A percentile compares a stretch with the other conserved stretches of the same genome.
phyloP scores from a whole-genome alignment of 2,888 invertebrate species.

The Neoaliturus tenellus region DNA sequence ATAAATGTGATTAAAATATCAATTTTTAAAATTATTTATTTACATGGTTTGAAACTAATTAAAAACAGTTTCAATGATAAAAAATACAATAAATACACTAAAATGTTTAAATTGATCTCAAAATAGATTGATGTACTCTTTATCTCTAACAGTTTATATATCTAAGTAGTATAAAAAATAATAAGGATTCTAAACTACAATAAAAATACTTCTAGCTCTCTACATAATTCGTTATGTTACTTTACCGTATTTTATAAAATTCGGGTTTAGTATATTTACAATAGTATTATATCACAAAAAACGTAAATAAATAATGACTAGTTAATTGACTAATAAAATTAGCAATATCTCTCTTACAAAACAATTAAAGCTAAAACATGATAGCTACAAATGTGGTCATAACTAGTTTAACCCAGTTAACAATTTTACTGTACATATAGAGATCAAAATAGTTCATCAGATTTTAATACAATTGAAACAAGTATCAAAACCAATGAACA shows the following conservation, averaged over 20 bases:
- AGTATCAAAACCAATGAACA: no score
- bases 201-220: background rate
- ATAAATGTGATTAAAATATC: background rate
- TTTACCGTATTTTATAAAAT: background rate
- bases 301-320: background rate
- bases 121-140: background rate
- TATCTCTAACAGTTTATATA: background rate
- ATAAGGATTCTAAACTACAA: background rate
- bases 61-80: background rate
- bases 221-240: background rate
- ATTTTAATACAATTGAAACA: no score
- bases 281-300: background rate
- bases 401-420: no score
- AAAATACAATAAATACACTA: background rate
- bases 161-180: conserved; percentile 16
- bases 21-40: background rate
- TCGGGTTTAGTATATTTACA: background rate
- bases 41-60: background rate
- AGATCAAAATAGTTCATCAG: no score
- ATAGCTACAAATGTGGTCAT: no score
- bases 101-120: background rate
- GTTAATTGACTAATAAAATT: background rate
- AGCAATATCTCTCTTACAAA: background rate
- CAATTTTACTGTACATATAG: no score
- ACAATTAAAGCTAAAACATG: background rate